Evolutionary conservation across 2,888 invertebrate genomes (phyloP).

Genomic region (Cenopis cana): DNA sequence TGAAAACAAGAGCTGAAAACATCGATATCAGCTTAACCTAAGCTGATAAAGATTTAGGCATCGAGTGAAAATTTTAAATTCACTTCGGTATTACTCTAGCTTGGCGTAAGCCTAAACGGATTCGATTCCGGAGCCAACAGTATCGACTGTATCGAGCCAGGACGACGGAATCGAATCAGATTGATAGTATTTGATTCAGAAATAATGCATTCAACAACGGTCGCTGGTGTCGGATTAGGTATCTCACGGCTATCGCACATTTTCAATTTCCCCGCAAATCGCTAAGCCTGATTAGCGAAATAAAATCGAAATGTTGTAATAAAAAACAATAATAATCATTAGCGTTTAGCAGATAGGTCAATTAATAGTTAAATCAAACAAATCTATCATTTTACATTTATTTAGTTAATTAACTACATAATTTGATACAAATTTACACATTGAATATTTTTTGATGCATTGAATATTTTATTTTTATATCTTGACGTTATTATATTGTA

Average conservation of each 20-base stretch:
- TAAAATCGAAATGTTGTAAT: not conserved
- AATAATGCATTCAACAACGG: conserved; percentile 12
- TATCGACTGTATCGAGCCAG: conserved; percentile 48
- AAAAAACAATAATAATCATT: too few species aligned
- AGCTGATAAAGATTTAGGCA: conserved; percentile 64
- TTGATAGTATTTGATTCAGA: conserved; percentile 7
- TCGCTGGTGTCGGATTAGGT: conserved; percentile 4
- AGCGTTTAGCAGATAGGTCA: not conserved
- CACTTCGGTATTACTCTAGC: conserved; percentile 56
- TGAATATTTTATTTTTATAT: too few species aligned
- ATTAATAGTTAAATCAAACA: too few species aligned
- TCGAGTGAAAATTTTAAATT: conserved; percentile 66
- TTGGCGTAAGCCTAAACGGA: conserved; percentile 55
- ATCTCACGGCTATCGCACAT: not conserved
- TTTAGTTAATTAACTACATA: too few species aligned
- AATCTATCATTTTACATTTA: too few species aligned
- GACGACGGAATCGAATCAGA: conserved; percentile 25
- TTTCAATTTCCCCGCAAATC: not conserved
- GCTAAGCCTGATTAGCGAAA: not conserved
- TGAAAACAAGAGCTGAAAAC: conserved; percentile 44
- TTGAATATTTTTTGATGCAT: too few species aligned
- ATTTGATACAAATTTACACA: too few species aligned
- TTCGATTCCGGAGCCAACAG: conserved; percentile 46
- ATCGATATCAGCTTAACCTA: conserved; percentile 54
- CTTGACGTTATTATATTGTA: too few species aligned